A percentile compares a stretch with the other conserved stretches of the same genome.
Evolutionary conservation across 2,888 invertebrate species (phyloP).

Genomic region (Drosophila buzzatii): DNA sequence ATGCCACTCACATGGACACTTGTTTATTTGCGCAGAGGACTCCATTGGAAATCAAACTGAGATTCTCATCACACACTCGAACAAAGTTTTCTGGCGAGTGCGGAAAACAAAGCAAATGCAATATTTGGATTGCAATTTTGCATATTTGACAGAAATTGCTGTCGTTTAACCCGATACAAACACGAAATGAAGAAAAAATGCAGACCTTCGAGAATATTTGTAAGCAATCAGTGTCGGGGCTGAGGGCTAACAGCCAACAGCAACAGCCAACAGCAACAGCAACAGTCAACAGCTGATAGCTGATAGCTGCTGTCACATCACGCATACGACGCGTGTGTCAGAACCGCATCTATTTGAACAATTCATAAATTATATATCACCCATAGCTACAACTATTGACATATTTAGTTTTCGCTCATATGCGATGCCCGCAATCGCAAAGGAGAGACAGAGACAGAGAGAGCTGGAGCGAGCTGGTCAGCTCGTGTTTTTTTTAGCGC

Average conservation of each 20-base stretch:
- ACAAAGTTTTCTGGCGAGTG: conserved; percentile 7
- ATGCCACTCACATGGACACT: conserved; percentile 29
- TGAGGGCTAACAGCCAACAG: neutral
- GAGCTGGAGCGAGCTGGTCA: neutral
- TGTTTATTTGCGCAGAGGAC: conserved; percentile 10
- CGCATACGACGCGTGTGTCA: conserved; percentile 17
- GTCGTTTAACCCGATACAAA: neutral
- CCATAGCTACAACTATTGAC: conserved; percentile 30
- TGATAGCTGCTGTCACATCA: conserved; percentile 1
- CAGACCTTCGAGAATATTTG: neutral
- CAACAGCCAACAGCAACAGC: conserved; percentile 1
- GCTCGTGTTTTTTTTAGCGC: conserved; percentile 25
- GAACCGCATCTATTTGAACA: conserved; percentile 23
- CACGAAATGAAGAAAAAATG: neutral
- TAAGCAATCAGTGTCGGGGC: conserved; percentile 3
- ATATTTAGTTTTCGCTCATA: conserved; percentile 26
- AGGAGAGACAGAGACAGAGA: neutral
- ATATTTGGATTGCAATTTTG: conserved; percentile 12
- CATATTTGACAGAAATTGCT: conserved; percentile 7
- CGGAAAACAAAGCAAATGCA: conserved; percentile 2
- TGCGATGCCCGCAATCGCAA: conserved; percentile 19
- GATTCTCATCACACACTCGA: conserved; percentile 1
- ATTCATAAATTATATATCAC: conserved; percentile 27
- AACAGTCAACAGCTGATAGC: too few relatives aligned
- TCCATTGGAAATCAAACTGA: conserved; percentile 1